Conservation (phyloP, 2,113 vertebrate species). For the Melanostigma gelatinosum region DNA sequence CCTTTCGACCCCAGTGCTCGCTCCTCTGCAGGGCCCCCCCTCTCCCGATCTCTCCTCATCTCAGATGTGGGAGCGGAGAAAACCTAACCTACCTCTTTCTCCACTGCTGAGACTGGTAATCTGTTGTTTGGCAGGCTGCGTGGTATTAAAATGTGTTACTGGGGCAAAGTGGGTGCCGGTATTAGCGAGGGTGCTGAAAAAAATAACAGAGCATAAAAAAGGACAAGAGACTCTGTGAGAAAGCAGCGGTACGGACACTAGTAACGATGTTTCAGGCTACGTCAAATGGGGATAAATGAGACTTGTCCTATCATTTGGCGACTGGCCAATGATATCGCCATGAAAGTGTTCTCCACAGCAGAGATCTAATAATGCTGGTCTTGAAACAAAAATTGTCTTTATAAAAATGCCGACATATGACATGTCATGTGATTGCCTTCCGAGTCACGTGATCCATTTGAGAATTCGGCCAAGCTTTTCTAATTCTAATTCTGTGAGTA, state of each 20-base stretch:
- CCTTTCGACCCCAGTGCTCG: conserved; percentile 3
- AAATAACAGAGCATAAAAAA: conserved; percentile 3
- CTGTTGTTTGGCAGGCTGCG: conserved; percentile 50
- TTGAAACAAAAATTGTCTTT: not conserved
- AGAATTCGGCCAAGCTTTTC: not conserved
- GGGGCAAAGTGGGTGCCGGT: conserved; percentile 64
- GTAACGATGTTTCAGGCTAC: not conserved
- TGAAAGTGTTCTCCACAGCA: conserved; percentile 1
- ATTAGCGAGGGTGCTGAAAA: conserved; percentile 45
- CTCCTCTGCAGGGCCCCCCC: not conserved
- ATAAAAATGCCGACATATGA: not conserved
- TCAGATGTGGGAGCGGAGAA: conserved; percentile 31
- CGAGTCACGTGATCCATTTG: not conserved
- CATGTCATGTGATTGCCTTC: not conserved
- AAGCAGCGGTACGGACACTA: conserved; percentile 8
- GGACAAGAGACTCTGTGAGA: not conserved
- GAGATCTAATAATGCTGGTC: not conserved
- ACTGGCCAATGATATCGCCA: conserved; percentile 5
- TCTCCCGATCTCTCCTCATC: conserved; percentile 1
- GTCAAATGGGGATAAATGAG: conserved; percentile 11
- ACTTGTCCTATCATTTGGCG: not conserved
- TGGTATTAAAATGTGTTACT: conserved; percentile 69
- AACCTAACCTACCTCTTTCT: conserved; percentile 46
- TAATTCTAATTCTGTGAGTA: not conserved
- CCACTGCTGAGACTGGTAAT: conserved; percentile 60